Base-by-base conservation (phyloP, 2,797 vertebrate species). In the Microctenopoma stevenorrisi region DNA sequence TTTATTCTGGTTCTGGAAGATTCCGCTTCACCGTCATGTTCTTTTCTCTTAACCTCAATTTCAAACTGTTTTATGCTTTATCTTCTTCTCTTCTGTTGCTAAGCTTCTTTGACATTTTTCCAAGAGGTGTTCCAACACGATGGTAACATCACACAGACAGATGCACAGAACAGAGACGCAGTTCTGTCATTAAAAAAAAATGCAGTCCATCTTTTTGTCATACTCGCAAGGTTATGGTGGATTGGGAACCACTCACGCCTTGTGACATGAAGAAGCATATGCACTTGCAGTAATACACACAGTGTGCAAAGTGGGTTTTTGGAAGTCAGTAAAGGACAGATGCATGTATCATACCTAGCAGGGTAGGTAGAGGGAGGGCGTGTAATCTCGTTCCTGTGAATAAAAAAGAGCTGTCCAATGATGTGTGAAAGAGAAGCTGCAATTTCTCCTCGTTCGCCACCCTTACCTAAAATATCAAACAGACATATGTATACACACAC, bases 381-480 rank as follows among this genome's bases (percentile, higher is more conserved):
- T 56, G 58, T 38, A 12, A 68, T 74, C 54, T 68, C 13, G 35
- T 81, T 86, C 50, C 74, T 84, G 79, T 86, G 61, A 86, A 84
- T 88, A 80, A 80, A 86, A 78, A 54, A 78, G 68, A 86, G 63
- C 66, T 64, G 68, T 85, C 82, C 89, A 89, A 68, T 88, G 82
- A 85, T 85, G 85, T 88, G 86, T 78, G 79, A 90, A 91, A 92
- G 79, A 88, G 82, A 91, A 83, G 79, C 81, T 81, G 71, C 83
- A 79, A 78, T 85, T 82, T 78, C 78, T 88, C 77, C 73, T 83
- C 55, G 49, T 81, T 79, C 76, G 49, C 81, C 72, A 58, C 44
- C 66, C 48, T 66, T 69, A 83, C 60, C 74, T 65, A 62, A 53
- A 54, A 77, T 72, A 83, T 79, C 83, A 76, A 79, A 77, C 56